A percentile compares a stretch with the other conserved stretches of the same genome.
Evolutionary conservation across 30 jellyfish, hydroid and myxozoan species (phyloP).

Genomic region (Catostylus mosaicus): DNA sequence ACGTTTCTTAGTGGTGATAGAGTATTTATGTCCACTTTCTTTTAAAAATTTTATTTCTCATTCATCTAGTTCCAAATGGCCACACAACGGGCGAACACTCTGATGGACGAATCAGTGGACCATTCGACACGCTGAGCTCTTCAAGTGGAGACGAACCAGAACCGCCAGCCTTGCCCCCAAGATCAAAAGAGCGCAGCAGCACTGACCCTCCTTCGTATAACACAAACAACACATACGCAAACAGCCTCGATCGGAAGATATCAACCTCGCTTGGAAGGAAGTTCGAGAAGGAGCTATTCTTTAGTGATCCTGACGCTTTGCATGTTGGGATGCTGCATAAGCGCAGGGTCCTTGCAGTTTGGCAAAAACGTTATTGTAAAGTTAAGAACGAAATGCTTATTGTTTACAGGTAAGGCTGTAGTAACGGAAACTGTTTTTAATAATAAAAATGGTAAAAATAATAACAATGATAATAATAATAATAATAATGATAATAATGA

Average conservation of each 20-base stretch:
- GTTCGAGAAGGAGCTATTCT: conserved; percentile 63
- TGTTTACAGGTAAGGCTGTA: conserved; percentile 88
- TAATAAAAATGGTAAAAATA: too few relatives aligned
- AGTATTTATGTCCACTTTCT: too few relatives aligned
- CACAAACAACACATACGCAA: conserved; percentile 9
- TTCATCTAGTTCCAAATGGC: conserved; percentile 21
- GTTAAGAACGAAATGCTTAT: conserved; percentile 70
- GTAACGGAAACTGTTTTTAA: too few relatives aligned
- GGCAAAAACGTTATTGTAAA: conserved; percentile 97
- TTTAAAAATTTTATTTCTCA: background rate
- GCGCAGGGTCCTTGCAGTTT: conserved; percentile 89
- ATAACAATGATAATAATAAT: too few relatives aligned
- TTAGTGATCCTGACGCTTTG: conserved; percentile 85
- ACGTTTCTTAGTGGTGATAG: too few relatives aligned
- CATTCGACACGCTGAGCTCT: conserved; percentile 72
- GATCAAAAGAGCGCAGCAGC: conserved; percentile 47
- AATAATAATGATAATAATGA: too few relatives aligned
- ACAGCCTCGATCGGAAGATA: conserved; percentile 53
- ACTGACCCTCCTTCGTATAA: conserved; percentile 60
- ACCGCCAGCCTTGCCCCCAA: conserved; percentile 47
- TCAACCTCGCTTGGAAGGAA: conserved; percentile 58
- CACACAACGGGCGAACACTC: conserved; percentile 30
- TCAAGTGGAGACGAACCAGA: conserved; percentile 40
- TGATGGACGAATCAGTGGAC: conserved; percentile 80
- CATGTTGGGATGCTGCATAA: conserved; percentile 91